Base-by-base conservation (phyloP, 1,140 invertebrate genomes). In the Conus betulinus region DNA sequence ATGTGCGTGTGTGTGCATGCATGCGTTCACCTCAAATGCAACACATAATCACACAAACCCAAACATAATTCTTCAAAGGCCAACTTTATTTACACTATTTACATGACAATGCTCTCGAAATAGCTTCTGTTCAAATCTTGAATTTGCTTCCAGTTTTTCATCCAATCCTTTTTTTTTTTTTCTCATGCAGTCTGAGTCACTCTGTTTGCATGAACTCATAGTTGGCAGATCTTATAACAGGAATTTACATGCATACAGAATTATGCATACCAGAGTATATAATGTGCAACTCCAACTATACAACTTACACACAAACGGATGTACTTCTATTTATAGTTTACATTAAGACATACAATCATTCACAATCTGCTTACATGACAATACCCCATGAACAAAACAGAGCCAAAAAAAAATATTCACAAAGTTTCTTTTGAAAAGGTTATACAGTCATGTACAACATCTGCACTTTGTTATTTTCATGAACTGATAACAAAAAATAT, bases 61-160 rank as follows among this genome's bases (percentile, higher is more conserved):
- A 11, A 71, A 71, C 3, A 13, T 5, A 71, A 71, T 71, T 71
- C 23, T 20, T 13, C 11, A 71, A 71, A 71, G 67, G 67, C 67
- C 20, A 20, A 20, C 67, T 71, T 71, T 71, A 71, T 71, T 71
- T 71, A 71, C 67, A 71, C 67, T 71, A 71, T 71, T 71, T 71
- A 71, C 11, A 13, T 71, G 67, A 71, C 67, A 71, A 71, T 71
- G 20, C 67, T 71, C 67, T 71, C 67, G 10, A 71, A 71, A 71
- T 71, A 71, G 67, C 6, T 71, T 71, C 23, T 71, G 20, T n/a
- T 71, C 67, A 7, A 13, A 71, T 20, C 67, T 20, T n/a, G 67
- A 71, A 71, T 71, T 71, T 4, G 6, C 13, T n/a, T 71, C 6
- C 20, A 71, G 23, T 20, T 71, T 71, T 71, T 23, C 20, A 17